Conservation (phyloP, 1,140 invertebrate genomes). For the Pemphigus obesinymphae region DNA sequence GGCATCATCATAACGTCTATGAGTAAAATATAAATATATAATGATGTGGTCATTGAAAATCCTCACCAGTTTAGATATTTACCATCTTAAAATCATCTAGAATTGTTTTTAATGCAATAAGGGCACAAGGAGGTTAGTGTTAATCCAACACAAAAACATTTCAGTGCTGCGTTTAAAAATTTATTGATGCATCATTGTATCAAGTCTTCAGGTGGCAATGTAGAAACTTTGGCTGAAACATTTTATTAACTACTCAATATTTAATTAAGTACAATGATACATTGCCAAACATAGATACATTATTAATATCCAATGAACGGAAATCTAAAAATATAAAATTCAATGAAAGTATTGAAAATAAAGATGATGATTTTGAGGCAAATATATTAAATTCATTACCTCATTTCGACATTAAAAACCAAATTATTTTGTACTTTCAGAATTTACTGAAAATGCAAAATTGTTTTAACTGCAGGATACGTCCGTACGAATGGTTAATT, state of each 20-base stretch:
- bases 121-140: neutral
- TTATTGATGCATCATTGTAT: no score
- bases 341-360: neutral
- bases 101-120: neutral
- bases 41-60: neutral
- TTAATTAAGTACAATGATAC: no score
- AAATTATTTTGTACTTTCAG: neutral
- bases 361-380: neutral
- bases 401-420: neutral
- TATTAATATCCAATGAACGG: neutral
- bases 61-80: neutral
- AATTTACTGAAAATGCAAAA: no score
- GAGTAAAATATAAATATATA: neutral
- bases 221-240: neutral
- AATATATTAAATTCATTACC: neutral
- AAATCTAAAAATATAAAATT: no score
- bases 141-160: neutral
- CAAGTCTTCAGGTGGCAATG: no score
- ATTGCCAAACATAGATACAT: neutral
- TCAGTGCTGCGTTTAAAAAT: neutral
- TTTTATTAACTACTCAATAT: neutral
- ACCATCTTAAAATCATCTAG: neutral
- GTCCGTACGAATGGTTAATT: neutral
- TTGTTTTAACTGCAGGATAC: neutral
- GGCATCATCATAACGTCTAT: neutral